These are phyloP conservation scores for Hippocampus zosterae DNA, from an alignment of 2,113 vertebrate genomes.

Conservation along the genomic window DNA sequence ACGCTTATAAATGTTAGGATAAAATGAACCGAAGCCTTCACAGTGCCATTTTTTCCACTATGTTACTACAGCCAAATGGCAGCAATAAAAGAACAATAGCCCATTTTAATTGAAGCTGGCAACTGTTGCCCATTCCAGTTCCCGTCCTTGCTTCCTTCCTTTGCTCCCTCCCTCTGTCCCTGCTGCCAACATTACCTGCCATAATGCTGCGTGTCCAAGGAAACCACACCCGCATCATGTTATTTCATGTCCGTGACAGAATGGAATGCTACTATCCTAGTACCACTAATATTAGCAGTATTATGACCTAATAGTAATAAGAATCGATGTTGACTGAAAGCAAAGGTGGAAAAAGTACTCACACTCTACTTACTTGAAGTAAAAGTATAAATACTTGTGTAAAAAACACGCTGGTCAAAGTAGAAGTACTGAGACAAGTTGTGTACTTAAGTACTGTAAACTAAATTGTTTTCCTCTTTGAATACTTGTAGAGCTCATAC, in stretches of 20 bases:
- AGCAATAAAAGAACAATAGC: conserved; percentile 43
- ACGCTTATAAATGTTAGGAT: background rate
- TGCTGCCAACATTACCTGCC: conserved; percentile 43
- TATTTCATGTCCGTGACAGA: background rate
- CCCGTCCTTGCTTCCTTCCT: conserved; percentile 56
- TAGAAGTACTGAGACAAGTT: too few species aligned
- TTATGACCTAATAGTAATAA: background rate
- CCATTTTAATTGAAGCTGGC: conserved; percentile 30
- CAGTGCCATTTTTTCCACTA: conserved; percentile 11
- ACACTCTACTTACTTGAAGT: background rate
- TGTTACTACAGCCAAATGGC: background rate
- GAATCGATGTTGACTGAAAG: background rate
- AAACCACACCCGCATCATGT: conserved; percentile 29
- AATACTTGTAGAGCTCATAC: too few species aligned
- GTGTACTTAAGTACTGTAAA: too few species aligned
- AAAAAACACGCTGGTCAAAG: too few species aligned
- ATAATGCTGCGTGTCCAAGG: conserved; percentile 10
- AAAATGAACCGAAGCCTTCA: background rate
- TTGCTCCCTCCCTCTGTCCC: conserved; percentile 40
- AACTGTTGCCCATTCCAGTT: conserved; percentile 49
- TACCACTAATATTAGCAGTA: background rate
- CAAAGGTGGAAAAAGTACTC: background rate
- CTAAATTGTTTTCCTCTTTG: background rate
- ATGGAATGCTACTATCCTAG: background rate
- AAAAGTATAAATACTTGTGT: too few species aligned